Base-by-base conservation (phyloP, 2,797 vertebrate species). In the Pagetopsis macropterus region DNA sequence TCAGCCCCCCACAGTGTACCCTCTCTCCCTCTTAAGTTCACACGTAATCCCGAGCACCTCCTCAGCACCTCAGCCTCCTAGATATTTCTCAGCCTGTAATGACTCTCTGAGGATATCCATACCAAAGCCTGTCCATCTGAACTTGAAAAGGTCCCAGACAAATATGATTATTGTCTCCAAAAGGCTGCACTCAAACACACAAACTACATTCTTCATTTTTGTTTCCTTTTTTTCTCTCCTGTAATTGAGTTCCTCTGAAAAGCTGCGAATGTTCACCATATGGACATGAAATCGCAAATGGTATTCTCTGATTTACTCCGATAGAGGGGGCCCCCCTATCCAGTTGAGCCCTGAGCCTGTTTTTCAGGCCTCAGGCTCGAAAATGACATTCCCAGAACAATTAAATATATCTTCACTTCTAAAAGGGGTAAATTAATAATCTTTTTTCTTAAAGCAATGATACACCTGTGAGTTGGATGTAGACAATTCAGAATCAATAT, bases 81-180 rank as follows among this genome's bases (percentile, higher is more conserved):
- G 76, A 63, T 70, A 79, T 75, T 77, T 74, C 60, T 66, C 57
- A 72, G 54, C 70, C 69, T 73, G 61, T 76, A 68, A 79, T 74
- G 72, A 70, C 70, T 79, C 70, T 78, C 70, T 46, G 14, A 81
- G 67, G 52, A 87, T 59, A 86, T 76, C 72, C 74, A 80, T 68
- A 75, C 55, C 70, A 70, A 82, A 87, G 74, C 55, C 40, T 48
- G 45, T 19, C 21, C 2, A 10, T 57, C 46, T 52, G 65, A 72
- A 70, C 50, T 63, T n/a, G 48, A 51, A 84, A 81, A 54, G 14
- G 27, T 1, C 50, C 46, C 46, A 72, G 69, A 84, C 72, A 81
- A 79, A 76, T 72, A 82, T 78, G 69, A 62, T 83, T 69, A 87
- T 84, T 67, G 56, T 64, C 67, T 83, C 72, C 63, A 69, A 83